Conservation (phyloP, 35 echinoderm and acorn worm genomes). For the Heliocidaris tuberculata region DNA sequence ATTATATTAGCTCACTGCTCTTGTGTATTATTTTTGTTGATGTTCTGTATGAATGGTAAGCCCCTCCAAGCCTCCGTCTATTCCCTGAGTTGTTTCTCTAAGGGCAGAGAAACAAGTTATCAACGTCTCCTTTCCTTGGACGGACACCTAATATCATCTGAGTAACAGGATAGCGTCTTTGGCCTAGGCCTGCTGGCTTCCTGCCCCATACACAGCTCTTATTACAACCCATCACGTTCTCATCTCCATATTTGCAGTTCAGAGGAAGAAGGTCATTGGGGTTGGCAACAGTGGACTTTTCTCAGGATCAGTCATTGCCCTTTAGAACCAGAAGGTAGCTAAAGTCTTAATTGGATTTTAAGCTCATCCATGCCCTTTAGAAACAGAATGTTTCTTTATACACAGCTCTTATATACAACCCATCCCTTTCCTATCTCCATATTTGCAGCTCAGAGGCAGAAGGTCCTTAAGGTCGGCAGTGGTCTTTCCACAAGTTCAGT, state of each 20-base stretch:
- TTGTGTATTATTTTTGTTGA: no score
- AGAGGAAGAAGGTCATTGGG: background rate
- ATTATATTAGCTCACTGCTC: no score
- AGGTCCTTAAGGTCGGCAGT: no score
- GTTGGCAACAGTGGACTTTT: background rate
- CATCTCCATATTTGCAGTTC: background rate
- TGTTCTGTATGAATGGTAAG: background rate
- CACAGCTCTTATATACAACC: no score
- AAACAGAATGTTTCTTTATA: background rate
- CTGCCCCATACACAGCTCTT: background rate
- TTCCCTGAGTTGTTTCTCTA: background rate
- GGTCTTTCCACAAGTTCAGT: no score
- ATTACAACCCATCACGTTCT: background rate
- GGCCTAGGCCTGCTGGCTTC: background rate
- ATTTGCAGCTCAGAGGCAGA: no score
- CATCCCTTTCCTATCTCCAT: no score
- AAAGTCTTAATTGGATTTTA: background rate
- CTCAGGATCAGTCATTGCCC: background rate
- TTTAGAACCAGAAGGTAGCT: background rate
- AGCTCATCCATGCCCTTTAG: background rate
- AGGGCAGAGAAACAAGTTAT: conserved; percentile 1
- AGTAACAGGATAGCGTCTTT: background rate
- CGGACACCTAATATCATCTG: background rate
- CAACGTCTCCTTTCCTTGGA: background rate
- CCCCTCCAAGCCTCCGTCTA: background rate